Base-by-base conservation (phyloP, 2,113 vertebrate species). In the Mirza zaza region DNA sequence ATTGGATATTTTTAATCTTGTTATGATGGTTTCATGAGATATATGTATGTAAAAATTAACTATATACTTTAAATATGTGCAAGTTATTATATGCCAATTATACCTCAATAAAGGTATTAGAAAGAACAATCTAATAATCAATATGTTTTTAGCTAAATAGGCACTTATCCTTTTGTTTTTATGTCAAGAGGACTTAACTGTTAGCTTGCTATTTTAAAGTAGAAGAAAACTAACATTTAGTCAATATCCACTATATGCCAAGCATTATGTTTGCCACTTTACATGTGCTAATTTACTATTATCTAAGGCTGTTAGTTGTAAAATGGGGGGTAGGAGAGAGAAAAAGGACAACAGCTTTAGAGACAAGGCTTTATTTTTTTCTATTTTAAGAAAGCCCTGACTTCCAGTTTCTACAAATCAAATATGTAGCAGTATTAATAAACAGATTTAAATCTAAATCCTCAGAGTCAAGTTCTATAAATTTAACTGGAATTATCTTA, bases 201-300 rank as follows among this genome's bases (percentile, higher is more conserved):
- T 61, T 86, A 84, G 42, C 55, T 34, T 95, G 55, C 27, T 55
- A 90, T 65, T 87, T 67, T 87, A 70, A 87, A 83, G 57, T 9
- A 87, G 34, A 87, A 84, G 32, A 76, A 92, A 96, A 90, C 84
- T 71, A 94, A 95, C 81, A 92, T 48, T 75, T 61, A 67, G 32
- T 88, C 42, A 90, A 67, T 61, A 92, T 29, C 55, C 12, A 88
- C 23, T 80, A 75, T 32, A 80, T 34, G 42, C 6, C 76, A 50
- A 61, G 82, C n/a, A 39, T 92, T 57, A 75, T 50, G 10, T 71
- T 73, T 84, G 55, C 55, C 77, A 96, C 65, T 80, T 83, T 34
- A 87, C n/a, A 73, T 11, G 6, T 68, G 27, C 48, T 90, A 91
- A 91, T 84, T 94, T 63, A 80, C 36, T 80, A 50, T 67, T 52